Percentiles rank a stretch among this genome's conserved stretches.
Evolutionary conservation across 2,113 vertebrate genomes (phyloP).

Genomic region (Syngnathus floridae): DNA sequence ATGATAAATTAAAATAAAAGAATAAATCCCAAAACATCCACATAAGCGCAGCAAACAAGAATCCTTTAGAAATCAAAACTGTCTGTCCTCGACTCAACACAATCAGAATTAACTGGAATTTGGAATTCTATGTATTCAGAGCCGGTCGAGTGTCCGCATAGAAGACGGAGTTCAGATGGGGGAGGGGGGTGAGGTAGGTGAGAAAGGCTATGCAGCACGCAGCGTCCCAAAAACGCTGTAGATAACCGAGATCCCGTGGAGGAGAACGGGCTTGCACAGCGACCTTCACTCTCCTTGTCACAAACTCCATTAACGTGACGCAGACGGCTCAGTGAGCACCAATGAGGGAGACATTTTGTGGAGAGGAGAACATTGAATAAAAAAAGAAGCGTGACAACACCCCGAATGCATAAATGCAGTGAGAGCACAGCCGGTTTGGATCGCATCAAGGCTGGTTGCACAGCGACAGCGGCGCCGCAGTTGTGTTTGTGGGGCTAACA

Average conservation of each 20-base stretch:
- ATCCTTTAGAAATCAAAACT: neutral
- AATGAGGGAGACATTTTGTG: slow-evolving; percentile 57
- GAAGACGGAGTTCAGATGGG: neutral
- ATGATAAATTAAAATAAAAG: too few species aligned
- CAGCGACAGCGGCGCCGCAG: slow-evolving; percentile 26
- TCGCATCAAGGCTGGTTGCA: slow-evolving; percentile 41
- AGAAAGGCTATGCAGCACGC: slow-evolving; percentile 8
- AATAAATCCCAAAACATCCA: too few species aligned
- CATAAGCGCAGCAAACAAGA: neutral
- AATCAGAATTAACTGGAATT: neutral
- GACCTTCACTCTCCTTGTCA: slow-evolving; percentile 63
- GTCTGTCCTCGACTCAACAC: neutral
- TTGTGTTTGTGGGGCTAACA: slow-evolving; percentile 46
- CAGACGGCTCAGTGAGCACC: slow-evolving; percentile 33
- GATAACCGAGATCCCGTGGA: slow-evolving; percentile 18
- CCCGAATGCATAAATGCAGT: slow-evolving; percentile 26
- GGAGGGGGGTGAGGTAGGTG: neutral
- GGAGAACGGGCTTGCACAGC: slow-evolving; percentile 28
- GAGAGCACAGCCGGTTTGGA: slow-evolving; percentile 26
- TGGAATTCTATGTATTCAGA: neutral
- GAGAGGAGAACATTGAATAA: slow-evolving; percentile 35
- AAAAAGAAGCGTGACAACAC: slow-evolving; percentile 22
- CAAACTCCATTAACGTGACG: slow-evolving; percentile 52
- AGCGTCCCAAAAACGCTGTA: slow-evolving; percentile 16
- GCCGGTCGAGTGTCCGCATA: neutral